A percentile compares a stretch with the other conserved stretches of the same genome.
phyloP scores from a whole-genome alignment of 2,888 invertebrate species.

The Hypena proboscidalis region DNA sequence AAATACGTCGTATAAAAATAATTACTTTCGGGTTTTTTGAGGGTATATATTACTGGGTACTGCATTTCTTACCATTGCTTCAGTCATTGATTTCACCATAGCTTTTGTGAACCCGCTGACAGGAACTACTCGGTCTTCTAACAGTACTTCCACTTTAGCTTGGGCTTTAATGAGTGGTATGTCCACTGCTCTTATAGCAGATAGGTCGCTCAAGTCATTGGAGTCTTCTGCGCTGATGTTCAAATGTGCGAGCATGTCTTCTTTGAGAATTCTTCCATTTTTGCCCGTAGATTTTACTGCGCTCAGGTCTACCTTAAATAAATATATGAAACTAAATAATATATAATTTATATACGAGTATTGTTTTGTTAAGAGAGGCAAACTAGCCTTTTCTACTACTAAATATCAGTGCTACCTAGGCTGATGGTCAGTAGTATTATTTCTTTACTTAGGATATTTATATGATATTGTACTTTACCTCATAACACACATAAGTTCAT shows the following conservation, averaged over 20 bases:
- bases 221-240: conserved; percentile 83
- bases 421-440: no score
- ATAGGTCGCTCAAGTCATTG: conserved; percentile 64
- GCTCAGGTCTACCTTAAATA: conserved; percentile 86
- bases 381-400: no score
- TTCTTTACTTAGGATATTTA: no score
- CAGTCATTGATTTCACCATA: conserved; percentile 99
- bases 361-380: no score
- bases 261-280: conserved; percentile 96
- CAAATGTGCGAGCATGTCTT: conserved; percentile 93
- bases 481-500: no score
- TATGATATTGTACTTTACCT: no score
- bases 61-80: conserved; percentile 35
- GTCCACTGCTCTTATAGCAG: conserved; percentile 49
- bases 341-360: no score
- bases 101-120: conserved; percentile 94
- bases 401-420: no score
- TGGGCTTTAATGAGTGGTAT: conserved; percentile 52
- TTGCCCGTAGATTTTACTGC: conserved; percentile 92
- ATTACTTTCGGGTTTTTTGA: no score
- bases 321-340: conserved; percentile 34
- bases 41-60: no score
- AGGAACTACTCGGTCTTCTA: conserved; percentile 85
- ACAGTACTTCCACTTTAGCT: conserved; percentile 55
- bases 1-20: no score